These are phyloP conservation scores for Strix uralensis DNA, from an alignment of 2,113 vertebrate genomes.

Conservation along the genomic window DNA sequence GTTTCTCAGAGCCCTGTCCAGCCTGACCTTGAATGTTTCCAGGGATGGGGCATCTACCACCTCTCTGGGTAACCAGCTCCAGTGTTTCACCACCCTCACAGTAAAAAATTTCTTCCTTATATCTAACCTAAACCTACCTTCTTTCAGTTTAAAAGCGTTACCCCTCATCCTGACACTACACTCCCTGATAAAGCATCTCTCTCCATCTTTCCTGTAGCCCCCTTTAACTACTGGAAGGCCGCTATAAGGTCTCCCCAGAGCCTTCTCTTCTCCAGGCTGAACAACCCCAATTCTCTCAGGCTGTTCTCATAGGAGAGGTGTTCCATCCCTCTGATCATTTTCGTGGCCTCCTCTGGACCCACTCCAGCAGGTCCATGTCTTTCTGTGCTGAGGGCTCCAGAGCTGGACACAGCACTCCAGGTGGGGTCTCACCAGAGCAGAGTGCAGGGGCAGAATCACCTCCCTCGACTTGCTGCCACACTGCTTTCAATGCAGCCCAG, in stretches of 20 bases:
- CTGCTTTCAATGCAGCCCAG: background rate
- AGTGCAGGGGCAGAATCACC: background rate
- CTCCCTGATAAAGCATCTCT: background rate
- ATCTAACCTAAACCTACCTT: background rate
- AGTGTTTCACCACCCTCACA: background rate
- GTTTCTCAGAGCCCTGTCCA: background rate
- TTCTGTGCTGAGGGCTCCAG: background rate
- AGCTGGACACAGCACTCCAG: background rate
- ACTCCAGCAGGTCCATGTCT: too few relatives aligned
- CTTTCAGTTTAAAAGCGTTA: background rate
- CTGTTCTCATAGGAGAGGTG: background rate
- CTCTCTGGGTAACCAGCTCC: background rate
- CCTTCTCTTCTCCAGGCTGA: background rate
- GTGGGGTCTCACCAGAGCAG: background rate
- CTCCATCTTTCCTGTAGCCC: background rate
- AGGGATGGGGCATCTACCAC: background rate
- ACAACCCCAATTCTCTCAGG: background rate
- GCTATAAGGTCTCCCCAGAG: background rate
- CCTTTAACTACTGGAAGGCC: background rate
- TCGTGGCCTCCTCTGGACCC: background rate
- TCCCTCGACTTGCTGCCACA: background rate
- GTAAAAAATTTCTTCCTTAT: background rate
- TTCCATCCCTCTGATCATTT: background rate
- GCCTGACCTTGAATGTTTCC: background rate
- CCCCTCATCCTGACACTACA: background rate